phyloP scores from a whole-genome alignment of 2,888 invertebrate species.

The Rhimphoctona megacephalus region DNA sequence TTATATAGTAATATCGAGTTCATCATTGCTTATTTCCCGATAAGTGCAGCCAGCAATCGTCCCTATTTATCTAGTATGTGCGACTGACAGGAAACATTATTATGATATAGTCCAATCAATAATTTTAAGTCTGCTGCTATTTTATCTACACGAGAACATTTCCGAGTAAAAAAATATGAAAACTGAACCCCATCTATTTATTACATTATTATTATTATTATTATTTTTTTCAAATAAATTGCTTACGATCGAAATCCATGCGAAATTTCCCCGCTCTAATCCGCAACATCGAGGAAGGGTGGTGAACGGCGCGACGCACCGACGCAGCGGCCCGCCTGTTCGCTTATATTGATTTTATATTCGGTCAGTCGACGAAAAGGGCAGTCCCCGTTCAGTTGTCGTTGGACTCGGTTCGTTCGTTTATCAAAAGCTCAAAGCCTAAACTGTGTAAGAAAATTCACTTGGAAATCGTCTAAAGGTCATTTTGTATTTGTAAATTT shows the following conservation, averaged over 20 bases:
- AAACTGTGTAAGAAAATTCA: constrained; percentile 22
- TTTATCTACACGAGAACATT: background rate
- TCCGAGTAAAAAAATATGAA: background rate
- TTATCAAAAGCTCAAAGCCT: background rate
- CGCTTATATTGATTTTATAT: constrained; percentile 72
- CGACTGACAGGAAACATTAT: constrained; percentile 40
- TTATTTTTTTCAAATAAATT: background rate
- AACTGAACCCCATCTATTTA: too few species aligned
- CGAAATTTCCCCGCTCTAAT: constrained; percentile 44
- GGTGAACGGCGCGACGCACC: constrained; percentile 66
- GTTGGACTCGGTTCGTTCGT: constrained; percentile 59
- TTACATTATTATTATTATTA: too few species aligned
- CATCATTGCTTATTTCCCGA: constrained; percentile 13
- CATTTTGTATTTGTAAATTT: background rate
- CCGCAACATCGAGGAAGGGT: constrained; percentile 45
- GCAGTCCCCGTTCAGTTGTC: constrained; percentile 66
- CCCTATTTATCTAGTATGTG: constrained; percentile 22
- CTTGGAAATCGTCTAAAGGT: background rate
- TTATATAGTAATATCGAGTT: background rate
- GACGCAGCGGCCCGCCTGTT: constrained; percentile 70
- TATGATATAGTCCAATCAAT: background rate
- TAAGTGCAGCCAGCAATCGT: constrained; percentile 22
- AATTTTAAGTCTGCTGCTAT: background rate
- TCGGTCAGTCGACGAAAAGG: constrained; percentile 61
- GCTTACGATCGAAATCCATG: background rate